Evolutionary conservation across 2,797 vertebrate species (phyloP), one percentile per base, ranked within the genome.

Genomic region (Pogoniulus pusillus): DNA sequence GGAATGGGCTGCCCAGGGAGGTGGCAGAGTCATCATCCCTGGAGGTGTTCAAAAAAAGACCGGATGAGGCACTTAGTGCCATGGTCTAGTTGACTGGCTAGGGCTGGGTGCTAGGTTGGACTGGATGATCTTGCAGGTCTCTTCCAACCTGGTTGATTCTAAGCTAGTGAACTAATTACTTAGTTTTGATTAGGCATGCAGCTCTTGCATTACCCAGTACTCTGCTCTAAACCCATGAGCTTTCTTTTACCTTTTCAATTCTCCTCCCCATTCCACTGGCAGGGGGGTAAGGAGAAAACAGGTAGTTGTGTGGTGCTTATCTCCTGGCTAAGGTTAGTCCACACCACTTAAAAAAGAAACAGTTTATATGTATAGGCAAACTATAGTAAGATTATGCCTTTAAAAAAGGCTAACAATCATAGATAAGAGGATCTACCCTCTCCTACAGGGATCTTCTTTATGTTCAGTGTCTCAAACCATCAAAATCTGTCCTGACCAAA

Each of bases 101-200:
- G n/a, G n/a, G n/a, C n/a, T n/a, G n/a, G n/a, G n/a, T n/a, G n/a
- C n/a, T n/a, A n/a, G n/a, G n/a, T n/a, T n/a, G n/a, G n/a, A n/a
- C n/a, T n/a, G n/a, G n/a, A n/a, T n/a, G n/a, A n/a, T n/a, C n/a
- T n/a, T n/a, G n/a, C n/a, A n/a, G n/a, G n/a, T n/a, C n/a, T n/a
- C n/a, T n/a, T n/a, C n/a, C n/a, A n/a, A n/a, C n/a, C n/a, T n/a
- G n/a, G n/a, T n/a, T n/a, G n/a, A n/a, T n/a, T n/a, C n/a, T n/a
- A n/a, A n/a, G n/a, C n/a, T n/a, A n/a, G 11, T 6, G 12, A 80
- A 68, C 7, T 0, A 43, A 69, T 54, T 13, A 1, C 20, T 76
- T 68, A 45, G 27, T 29, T 76, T 73, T 34, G 7, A 23, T 66
- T 59, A 14, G 6, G 3, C 3, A 2, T 0, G 0, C 7, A 14